Evolutionary conservation across 2,888 invertebrate species (phyloP), one percentile per base, ranked within the genome.

Genomic region (Andrena chrysosceles): DNA sequence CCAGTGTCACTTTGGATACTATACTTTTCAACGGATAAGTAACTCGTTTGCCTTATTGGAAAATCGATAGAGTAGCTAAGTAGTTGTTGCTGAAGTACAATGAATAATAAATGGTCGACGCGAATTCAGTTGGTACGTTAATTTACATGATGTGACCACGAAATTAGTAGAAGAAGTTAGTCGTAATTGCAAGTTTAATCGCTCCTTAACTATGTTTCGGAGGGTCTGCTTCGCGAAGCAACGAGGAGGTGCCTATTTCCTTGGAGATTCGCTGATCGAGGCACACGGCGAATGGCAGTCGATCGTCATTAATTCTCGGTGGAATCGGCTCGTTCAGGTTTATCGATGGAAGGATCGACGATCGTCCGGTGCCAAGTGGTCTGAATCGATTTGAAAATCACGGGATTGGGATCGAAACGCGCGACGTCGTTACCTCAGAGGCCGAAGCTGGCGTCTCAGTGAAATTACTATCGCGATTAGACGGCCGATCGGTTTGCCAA

Each of bases 401-500:
- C 26, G 16, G n/a, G 31, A 31, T 31, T 31, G 31, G 16, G 8
- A 62, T 35, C 62, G 62, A 23, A 35, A 20, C 33, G 49, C 31
- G 13, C 42, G 52, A 42, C 42, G 42, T 13, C 42, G 29, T 29
- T 72, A 33, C 4, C 29, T 72, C 60, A 23, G 26, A 29, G 29
- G 31, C 42, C 16, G 42, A 42, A 5, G 42, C 42, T 42, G 42
- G 2, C 48, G 56, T 62, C 29, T 83, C 35, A 48, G 59, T 26
- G 49, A 64, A 85, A 77, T 85, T 52, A 67, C 23, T 42, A 54
- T 49, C 35, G 33, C 63, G 70, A 83, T 81, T 86, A 74, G 76
- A 81, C 35, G 77, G 48, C 64, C 64, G 73, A 84, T 67, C 73
- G 54, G 54, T 54, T 52, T 62, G 66, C 62, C 70, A 74, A 82